Base-by-base conservation (phyloP, 1,140 invertebrate species). In the Nomia melanderi region DNA sequence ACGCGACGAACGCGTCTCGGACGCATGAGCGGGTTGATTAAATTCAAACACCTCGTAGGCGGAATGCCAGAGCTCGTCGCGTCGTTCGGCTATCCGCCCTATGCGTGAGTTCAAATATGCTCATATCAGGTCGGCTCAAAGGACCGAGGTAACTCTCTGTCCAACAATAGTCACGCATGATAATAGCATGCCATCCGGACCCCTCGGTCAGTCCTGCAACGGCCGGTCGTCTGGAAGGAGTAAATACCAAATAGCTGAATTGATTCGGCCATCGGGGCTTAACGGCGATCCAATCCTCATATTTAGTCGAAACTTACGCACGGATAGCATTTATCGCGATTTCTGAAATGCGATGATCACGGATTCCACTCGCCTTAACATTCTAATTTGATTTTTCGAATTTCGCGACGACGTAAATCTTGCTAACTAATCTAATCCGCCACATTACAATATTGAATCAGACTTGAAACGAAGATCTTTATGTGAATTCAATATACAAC, bases 1-100 rank as follows among this genome's bases (percentile, higher is more conserved):
- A 80, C 87, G 83, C 85, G 82, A 62, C 77, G 83, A 78, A 82
- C 88, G 88, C 86, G 87, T 88, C 81, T 86, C 81, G 86, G 82
- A 85, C 90, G 89, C 90, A 90, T 89, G 90, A 92, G 86, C 90
- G 86, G 88, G 90, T 92, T 91, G 90, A 92, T 92, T 92, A 91
- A 92, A 92, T 92, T 92, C 90, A 91, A 91, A 92, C 91, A 90
- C 90, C 90, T 91, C 87, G 86, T 86, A 88, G 83, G 82, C 84
- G 84, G 88, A 87, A 91, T 91, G 82, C 90, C 91, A 86, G 86
- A 79, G 84, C 77, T 85, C 85, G 81, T 79, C 81, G 83, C 82
- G 80, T 86, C 83, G 82, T 78, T 71, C 62, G 63, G 69, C 44
- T 67, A 50, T 57, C 7, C 12, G 14, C 62, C 79, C 83, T 81